Evolutionary conservation across 1,140 invertebrate species (phyloP).

Genomic region (Monochamus saltuarius): DNA sequence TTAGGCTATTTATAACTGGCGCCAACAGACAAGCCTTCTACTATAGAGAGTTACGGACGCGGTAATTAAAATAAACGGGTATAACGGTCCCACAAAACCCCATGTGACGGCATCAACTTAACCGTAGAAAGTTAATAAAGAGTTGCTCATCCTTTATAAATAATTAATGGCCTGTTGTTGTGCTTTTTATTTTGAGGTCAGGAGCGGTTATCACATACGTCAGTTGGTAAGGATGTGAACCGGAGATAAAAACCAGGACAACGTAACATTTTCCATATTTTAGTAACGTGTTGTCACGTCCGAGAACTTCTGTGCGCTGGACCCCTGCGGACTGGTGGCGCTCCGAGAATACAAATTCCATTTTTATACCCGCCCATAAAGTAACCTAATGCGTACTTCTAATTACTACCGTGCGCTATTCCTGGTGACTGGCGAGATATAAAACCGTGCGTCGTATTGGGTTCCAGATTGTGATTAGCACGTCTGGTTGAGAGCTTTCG

Average conservation of each 20-base stretch:
- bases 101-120: too few relatives aligned
- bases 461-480: constrained; percentile 26
- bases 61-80: too few relatives aligned
- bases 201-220: too few relatives aligned
- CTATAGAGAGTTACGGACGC: too few relatives aligned
- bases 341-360: constrained; percentile 33
- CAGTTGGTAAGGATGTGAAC: constrained; percentile 1
- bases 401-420: constrained; percentile 17
- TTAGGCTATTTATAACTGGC: too few relatives aligned
- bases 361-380: constrained; percentile 23
- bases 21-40: too few relatives aligned
- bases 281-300: constrained; percentile 43
- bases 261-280: constrained; percentile 32
- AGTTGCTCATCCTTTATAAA: too few relatives aligned
- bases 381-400: constrained; percentile 16
- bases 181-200: not conserved
- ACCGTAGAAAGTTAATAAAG: too few relatives aligned
- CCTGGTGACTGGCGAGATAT: not conserved
- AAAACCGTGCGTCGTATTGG: not conserved
- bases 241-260: constrained; percentile 10
- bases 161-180: too few relatives aligned
- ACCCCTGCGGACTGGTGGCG: constrained; percentile 30
- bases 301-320: constrained; percentile 35
- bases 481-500: constrained; percentile 10
- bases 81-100: too few relatives aligned